Conservation (phyloP, 2,888 invertebrate genomes). For the Zygothrica quintamaculata region DNA sequence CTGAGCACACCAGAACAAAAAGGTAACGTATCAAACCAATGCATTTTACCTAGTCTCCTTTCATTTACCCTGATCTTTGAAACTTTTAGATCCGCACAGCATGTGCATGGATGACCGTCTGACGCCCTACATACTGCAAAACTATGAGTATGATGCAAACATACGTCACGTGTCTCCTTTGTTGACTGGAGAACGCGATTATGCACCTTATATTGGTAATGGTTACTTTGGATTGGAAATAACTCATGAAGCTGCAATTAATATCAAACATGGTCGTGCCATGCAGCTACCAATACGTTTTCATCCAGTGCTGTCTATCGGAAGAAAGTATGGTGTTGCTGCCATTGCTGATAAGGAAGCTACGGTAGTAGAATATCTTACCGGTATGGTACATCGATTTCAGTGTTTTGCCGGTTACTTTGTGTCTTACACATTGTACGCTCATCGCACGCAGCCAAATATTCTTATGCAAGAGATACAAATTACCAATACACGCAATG, state of each 20-base stretch:
- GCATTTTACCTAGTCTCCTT: background rate
- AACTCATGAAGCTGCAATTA: constrained; percentile 87
- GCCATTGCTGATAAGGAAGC: constrained; percentile 86
- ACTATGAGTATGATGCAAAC: constrained; percentile 89
- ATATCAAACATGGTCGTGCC: constrained; percentile 88
- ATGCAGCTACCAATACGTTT: constrained; percentile 88
- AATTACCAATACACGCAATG: constrained; percentile 89
- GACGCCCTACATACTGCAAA: constrained; percentile 87
- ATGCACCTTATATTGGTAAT: constrained; percentile 91
- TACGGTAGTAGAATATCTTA: constrained; percentile 89
- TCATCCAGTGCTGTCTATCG: constrained; percentile 87
- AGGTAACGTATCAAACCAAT: constrained; percentile 59
- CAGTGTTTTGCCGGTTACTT: constrained; percentile 88
- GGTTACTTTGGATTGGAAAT: constrained; percentile 89
- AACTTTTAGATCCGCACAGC: constrained; percentile 85
- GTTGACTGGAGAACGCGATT: constrained; percentile 86
- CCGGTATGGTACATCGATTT: constrained; percentile 88
- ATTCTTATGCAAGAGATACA: constrained; percentile 92
- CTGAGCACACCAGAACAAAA: constrained; percentile 85
- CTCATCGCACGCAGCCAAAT: constrained; percentile 91
- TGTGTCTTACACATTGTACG: constrained; percentile 89
- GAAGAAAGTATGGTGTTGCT: constrained; percentile 83
- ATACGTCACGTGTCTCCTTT: constrained; percentile 86
- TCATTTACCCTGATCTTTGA: background rate
- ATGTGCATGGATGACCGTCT: constrained; percentile 89